These are phyloP conservation scores for Drepanosiphum platanoidis DNA, from an alignment of 2,888 invertebrate species.

Conservation along the genomic window DNA sequence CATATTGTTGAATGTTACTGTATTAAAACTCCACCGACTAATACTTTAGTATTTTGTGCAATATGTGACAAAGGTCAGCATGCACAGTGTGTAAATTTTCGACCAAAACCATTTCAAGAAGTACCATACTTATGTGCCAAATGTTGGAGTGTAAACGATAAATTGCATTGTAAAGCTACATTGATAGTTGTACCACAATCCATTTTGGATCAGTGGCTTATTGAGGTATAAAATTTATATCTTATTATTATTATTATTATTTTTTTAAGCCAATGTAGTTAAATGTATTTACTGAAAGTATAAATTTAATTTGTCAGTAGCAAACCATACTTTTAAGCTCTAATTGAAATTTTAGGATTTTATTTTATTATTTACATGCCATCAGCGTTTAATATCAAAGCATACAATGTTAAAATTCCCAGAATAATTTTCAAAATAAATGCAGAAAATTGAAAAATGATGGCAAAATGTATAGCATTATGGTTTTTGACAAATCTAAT, in stretches of 20 bases:
- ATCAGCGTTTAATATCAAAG: no score
- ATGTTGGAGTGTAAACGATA: slow-evolving; percentile 71
- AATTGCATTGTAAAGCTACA: slow-evolving; percentile 73
- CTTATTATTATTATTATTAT: not conserved
- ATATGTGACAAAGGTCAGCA: slow-evolving; percentile 75
- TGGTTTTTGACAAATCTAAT: no score
- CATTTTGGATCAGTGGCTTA: slow-evolving; percentile 78
- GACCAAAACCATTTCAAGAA: slow-evolving; percentile 66
- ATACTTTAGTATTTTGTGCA: slow-evolving; percentile 69
- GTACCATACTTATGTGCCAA: slow-evolving; percentile 74
- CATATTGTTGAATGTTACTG: slow-evolving; percentile 68
- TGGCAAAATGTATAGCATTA: no score
- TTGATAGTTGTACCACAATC: slow-evolving; percentile 78
- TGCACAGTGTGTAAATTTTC: slow-evolving; percentile 72
- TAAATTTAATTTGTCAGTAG: no score
- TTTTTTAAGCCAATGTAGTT: not conserved
- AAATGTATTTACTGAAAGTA: no score
- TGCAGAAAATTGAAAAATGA: no score
- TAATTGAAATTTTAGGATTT: no score
- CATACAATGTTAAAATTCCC: no score
- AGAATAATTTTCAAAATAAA: no score
- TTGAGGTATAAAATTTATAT: slow-evolving; percentile 69
- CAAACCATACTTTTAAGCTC: no score
- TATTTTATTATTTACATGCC: no score
- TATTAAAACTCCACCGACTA: slow-evolving; percentile 65